Conservation (phyloP, 2,113 vertebrate genomes). For the Megaceryle maxima region DNA sequence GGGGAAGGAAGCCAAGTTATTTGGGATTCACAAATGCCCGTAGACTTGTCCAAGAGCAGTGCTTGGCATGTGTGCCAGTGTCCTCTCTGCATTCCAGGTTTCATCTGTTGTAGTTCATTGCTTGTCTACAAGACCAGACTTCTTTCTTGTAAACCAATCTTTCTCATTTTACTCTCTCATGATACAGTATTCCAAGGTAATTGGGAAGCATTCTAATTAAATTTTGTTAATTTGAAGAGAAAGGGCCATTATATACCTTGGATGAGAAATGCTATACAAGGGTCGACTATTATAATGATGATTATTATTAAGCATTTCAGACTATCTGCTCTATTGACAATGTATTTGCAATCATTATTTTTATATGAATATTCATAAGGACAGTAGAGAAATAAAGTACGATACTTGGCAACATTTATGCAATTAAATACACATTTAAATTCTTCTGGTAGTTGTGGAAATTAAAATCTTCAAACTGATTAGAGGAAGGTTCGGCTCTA, state of each 20-base stretch:
- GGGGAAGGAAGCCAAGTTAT: background rate
- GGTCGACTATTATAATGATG: background rate
- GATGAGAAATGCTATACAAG: background rate
- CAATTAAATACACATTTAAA: conserved; percentile 57
- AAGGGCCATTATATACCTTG: conserved; percentile 12
- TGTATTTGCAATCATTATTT: conserved; percentile 34
- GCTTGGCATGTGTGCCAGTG: background rate
- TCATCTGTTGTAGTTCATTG: background rate
- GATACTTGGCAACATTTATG: conserved; percentile 46
- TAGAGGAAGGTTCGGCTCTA: conserved; percentile 36
- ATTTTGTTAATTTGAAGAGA: conserved; percentile 32
- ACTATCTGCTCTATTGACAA: conserved; percentile 59
- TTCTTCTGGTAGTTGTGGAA: conserved; percentile 38
- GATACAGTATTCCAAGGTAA: background rate
- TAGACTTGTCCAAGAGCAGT: background rate
- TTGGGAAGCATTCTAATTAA: conserved; percentile 1
- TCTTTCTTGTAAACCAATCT: background rate
- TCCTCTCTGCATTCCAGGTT: background rate
- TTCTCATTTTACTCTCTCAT: background rate
- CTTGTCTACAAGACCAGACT: background rate
- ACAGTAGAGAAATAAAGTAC: background rate
- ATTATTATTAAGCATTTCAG: conserved; percentile 35
- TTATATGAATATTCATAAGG: conserved; percentile 53
- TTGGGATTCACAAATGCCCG: background rate
- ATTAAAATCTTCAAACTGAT: conserved; percentile 64